phyloP scores from a whole-genome alignment of 2,797 vertebrate species.

The Oreochromis mossambicus region DNA sequence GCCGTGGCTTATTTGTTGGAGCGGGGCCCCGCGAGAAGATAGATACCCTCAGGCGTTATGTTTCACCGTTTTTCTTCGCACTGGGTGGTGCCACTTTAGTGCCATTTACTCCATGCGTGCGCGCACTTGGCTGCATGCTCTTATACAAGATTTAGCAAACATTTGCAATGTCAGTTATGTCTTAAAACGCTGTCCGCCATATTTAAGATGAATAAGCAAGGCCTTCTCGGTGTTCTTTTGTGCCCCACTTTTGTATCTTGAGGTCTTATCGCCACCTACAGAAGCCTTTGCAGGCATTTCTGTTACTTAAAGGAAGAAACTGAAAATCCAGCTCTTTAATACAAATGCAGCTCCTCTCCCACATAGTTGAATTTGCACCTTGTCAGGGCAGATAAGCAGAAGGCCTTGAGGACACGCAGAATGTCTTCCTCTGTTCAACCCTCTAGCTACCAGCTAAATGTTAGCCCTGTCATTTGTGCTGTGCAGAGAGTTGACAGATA shows the following conservation, averaged over 20 bases:
- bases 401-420: neutral
- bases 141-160: neutral
- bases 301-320: neutral
- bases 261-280: neutral
- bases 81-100: constrained; percentile 23
- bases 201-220: neutral
- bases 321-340: neutral
- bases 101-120: constrained; percentile 7
- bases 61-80: constrained; percentile 31
- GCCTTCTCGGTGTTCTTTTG: neutral
- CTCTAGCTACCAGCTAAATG: neutral
- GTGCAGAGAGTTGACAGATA: constrained; percentile 8
- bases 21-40: constrained; percentile 30
- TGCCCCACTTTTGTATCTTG: neutral
- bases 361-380: constrained; percentile 2
- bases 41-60: constrained; percentile 33
- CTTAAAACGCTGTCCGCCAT: neutral
- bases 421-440: constrained; percentile 9
- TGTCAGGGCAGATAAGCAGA: constrained; percentile 10
- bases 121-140: constrained; percentile 26
- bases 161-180: neutral
- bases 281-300: neutral
- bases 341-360: neutral
- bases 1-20: constrained; percentile 45
- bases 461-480: neutral